Percentiles rank a stretch among this genome's conserved stretches.
Evolutionary conservation across 1,140 invertebrate species (phyloP).

Genomic region (Goniozus legneri): DNA sequence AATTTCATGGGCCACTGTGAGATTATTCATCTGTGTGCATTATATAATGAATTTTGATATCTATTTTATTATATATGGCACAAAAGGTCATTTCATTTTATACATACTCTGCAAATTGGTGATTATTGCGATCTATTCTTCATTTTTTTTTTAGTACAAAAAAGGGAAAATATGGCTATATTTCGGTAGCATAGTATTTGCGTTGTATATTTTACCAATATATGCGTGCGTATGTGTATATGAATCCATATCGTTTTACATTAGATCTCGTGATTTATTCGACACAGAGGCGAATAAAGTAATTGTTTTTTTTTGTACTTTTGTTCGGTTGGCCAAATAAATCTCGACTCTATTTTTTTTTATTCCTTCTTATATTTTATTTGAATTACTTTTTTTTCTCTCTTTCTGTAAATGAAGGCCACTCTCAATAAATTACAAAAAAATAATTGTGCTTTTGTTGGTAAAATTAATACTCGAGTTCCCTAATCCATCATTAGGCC

Average conservation of each 20-base stretch:
- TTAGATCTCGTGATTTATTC: too few relatives aligned
- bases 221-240: too few relatives aligned
- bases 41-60: slow-evolving; percentile 24
- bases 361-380: too few relatives aligned
- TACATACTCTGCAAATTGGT: slow-evolving; percentile 10
- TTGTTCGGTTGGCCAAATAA: too few relatives aligned
- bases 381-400: too few relatives aligned
- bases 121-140: slow-evolving; percentile 8
- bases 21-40: slow-evolving; percentile 13
- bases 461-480: slow-evolving; percentile 12
- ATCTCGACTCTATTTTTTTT: too few relatives aligned
- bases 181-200: slow-evolving; percentile 20
- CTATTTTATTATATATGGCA: slow-evolving; percentile 10
- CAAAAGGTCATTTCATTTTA: slow-evolving; percentile 2
- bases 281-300: too few relatives aligned
- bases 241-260: too few relatives aligned
- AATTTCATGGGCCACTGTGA: slow-evolving; percentile 9
- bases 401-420: slow-evolving; percentile 38
- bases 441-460: background rate
- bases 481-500: slow-evolving; percentile 31
- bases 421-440: too few relatives aligned
- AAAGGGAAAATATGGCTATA: slow-evolving; percentile 1
- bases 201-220: too few relatives aligned
- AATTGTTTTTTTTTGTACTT: too few relatives aligned
- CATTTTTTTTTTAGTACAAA: slow-evolving; percentile 1